Evolutionary conservation across 2,797 vertebrate species (phyloP).

Genomic region (Epinephelus awoara): DNA sequence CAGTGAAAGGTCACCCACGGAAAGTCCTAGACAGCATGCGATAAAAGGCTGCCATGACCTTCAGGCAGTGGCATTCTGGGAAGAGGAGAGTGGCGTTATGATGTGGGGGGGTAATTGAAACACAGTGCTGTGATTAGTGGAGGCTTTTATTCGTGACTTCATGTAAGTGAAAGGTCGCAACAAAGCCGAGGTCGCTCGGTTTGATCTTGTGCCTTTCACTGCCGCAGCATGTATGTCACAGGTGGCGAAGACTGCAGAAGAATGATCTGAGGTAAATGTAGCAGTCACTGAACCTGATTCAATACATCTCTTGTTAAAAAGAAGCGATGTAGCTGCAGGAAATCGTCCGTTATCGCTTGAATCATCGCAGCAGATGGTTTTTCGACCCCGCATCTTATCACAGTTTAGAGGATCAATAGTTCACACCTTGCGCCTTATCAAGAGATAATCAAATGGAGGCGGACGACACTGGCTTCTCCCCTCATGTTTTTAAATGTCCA

Average conservation of each 20-base stretch:
- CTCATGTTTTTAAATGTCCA: conserved; percentile 37
- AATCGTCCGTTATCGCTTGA: conserved; percentile 29
- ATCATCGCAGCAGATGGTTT: conserved; percentile 21
- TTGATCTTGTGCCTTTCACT: conserved; percentile 22
- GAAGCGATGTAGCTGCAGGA: conserved; percentile 6
- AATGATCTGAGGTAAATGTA: neutral
- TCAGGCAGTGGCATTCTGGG: conserved; percentile 72
- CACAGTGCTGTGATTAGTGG: conserved; percentile 54
- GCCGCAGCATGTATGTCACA: neutral
- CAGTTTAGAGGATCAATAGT: conserved; percentile 45
- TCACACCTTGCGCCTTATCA: conserved; percentile 48
- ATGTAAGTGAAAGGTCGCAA: conserved; percentile 49
- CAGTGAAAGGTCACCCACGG: conserved; percentile 78
- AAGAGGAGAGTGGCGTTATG: conserved; percentile 49
- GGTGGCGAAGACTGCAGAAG: neutral
- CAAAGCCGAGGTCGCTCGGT: conserved; percentile 16
- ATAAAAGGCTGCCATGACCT: conserved; percentile 78
- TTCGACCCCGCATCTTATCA: conserved; percentile 14
- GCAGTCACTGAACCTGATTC: no score
- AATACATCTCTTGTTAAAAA: neutral
- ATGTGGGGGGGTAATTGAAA: conserved; percentile 72
- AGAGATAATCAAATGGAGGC: conserved; percentile 35
- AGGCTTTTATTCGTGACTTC: conserved; percentile 65
- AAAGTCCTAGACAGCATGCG: conserved; percentile 67
- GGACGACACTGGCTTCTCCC: conserved; percentile 5